Percentiles rank a stretch among this genome's conserved stretches.
These are phyloP conservation scores for Scotopteryx bipunctaria DNA, from an alignment of 2,888 invertebrate species.

Conservation along the genomic window DNA sequence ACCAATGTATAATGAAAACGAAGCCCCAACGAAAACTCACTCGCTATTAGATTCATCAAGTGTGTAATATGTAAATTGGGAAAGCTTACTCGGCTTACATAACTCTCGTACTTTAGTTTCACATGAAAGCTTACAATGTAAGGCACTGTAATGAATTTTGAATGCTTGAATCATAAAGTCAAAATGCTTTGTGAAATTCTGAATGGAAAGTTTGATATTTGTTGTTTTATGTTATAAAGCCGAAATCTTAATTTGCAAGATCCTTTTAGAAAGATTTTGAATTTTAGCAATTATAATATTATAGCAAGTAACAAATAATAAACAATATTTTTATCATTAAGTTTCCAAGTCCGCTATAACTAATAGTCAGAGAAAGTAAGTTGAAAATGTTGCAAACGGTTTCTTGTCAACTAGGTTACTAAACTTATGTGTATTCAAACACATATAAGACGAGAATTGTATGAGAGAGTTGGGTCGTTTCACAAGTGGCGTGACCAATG, in stretches of 20 bases:
- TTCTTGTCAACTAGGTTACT: too few relatives aligned
- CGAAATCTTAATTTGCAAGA: too few relatives aligned
- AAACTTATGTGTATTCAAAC: too few relatives aligned
- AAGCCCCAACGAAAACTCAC: slow-evolving; percentile 22
- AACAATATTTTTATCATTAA: too few relatives aligned
- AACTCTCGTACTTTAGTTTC: slow-evolving; percentile 29
- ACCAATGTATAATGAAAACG: slow-evolving; percentile 17
- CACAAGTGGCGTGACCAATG: slow-evolving; percentile 20
- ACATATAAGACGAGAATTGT: too few relatives aligned
- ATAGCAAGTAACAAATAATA: too few relatives aligned
- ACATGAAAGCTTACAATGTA: slow-evolving; percentile 30
- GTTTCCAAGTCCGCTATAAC: too few relatives aligned
- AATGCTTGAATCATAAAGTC: slow-evolving; percentile 12
- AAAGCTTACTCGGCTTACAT: slow-evolving; percentile 27
- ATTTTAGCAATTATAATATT: too few relatives aligned
- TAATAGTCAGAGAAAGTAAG: too few relatives aligned
- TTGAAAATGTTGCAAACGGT: too few relatives aligned
- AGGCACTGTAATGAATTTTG: slow-evolving; percentile 21
- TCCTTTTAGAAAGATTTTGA: too few relatives aligned
- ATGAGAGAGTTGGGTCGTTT: too few relatives aligned
- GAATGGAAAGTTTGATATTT: not conserved
- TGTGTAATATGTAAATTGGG: slow-evolving; percentile 33
- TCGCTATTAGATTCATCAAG: slow-evolving; percentile 31
- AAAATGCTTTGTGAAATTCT: not conserved
- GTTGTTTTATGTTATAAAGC: not conserved